Percentiles rank a stretch among this genome's conserved stretches.
These are phyloP conservation scores for Archivesica marissinica DNA, from an alignment of 1,140 invertebrate species.

Conservation along the genomic window DNA sequence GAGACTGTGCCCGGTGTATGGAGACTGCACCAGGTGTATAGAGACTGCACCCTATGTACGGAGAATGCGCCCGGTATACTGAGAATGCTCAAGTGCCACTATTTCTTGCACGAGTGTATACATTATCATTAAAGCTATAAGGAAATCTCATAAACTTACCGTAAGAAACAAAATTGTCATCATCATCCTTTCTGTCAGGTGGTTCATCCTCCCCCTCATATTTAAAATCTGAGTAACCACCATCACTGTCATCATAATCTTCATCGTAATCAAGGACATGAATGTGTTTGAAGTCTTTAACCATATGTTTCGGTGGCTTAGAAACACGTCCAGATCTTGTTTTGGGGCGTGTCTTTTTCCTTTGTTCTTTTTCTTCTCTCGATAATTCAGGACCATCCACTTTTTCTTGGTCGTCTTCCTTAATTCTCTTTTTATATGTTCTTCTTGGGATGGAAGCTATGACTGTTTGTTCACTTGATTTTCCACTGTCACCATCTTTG, in stretches of 20 bases:
- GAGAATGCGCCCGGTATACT: no score
- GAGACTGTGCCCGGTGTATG: no score
- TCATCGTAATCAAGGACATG: conserved; percentile 87
- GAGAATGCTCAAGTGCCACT: no score
- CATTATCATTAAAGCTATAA: not conserved
- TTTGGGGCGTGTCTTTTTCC: conserved; percentile 86
- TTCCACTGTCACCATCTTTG: conserved; percentile 63
- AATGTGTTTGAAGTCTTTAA: conserved; percentile 88
- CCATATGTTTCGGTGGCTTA: conserved; percentile 88
- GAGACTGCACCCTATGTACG: no score
- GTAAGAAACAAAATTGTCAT: conserved; percentile 38
- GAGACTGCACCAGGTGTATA: no score
- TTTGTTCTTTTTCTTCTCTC: conserved; percentile 86
- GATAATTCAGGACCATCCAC: conserved; percentile 81
- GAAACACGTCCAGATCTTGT: conserved; percentile 88
- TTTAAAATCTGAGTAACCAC: conserved; percentile 88
- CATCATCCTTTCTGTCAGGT: conserved; percentile 50
- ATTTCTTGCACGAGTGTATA: no score
- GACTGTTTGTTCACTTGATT: conserved; percentile 64
- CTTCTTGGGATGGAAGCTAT: conserved; percentile 60
- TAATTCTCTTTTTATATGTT: conserved; percentile 73
- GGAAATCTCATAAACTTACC: not conserved
- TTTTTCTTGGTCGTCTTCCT: conserved; percentile 83
- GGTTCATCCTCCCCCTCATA: conserved; percentile 84
- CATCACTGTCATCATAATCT: conserved; percentile 88